phyloP scores from a whole-genome alignment of 2,888 invertebrate species.

The Parnassius glacialis region DNA sequence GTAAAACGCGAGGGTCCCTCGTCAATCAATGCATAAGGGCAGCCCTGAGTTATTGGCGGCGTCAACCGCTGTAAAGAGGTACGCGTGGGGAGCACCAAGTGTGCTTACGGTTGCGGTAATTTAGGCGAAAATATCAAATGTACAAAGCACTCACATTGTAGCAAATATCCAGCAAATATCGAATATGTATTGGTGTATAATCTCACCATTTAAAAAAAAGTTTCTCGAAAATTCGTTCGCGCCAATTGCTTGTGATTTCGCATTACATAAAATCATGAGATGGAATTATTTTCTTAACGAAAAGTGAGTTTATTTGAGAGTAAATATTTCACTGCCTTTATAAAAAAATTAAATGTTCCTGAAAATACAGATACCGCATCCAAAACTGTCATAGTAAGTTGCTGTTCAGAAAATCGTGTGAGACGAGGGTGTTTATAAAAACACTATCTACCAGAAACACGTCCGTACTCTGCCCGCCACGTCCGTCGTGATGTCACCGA shows the following conservation, averaged over 20 bases:
- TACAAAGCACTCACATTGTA: slow-evolving; percentile 14
- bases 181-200: background rate
- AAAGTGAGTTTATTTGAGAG: no score
- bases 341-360: no score
- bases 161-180: background rate
- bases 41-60: slow-evolving; percentile 57
- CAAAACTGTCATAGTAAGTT: slow-evolving; percentile 11
- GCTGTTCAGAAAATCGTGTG: slow-evolving; percentile 9
- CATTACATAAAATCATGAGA: no score
- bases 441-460: slow-evolving; percentile 32
- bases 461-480: slow-evolving; percentile 26
- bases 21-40: slow-evolving; percentile 68
- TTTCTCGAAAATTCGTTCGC: no score
- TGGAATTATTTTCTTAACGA: no score
- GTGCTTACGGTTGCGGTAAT: slow-evolving; percentile 28
- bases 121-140: slow-evolving; percentile 25
- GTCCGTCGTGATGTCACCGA: slow-evolving; percentile 46
- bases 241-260: no score
- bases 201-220: no score
- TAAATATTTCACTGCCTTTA: no score
- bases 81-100: slow-evolving; percentile 30
- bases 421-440: slow-evolving; percentile 39
- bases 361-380: slow-evolving; percentile 29
- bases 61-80: slow-evolving; percentile 35
- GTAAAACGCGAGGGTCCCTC: slow-evolving; percentile 63